Conservation (phyloP, 2,113 vertebrate species). For the Gymnarchus niloticus region DNA sequence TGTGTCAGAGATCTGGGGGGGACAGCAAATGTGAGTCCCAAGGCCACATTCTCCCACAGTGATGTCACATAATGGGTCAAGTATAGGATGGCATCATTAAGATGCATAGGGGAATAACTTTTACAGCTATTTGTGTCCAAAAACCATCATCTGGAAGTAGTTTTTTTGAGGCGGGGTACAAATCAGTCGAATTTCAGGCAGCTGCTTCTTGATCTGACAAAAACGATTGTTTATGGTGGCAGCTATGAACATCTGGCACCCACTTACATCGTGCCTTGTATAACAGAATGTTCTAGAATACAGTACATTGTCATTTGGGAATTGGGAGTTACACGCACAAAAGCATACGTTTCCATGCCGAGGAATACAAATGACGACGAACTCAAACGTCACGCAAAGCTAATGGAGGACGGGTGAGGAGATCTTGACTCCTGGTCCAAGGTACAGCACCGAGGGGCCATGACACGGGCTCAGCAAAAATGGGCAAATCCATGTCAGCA, state of each 20-base stretch:
- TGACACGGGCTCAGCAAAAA: no score
- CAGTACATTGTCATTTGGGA: neutral
- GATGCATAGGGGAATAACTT: neutral
- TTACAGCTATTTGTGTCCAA: neutral
- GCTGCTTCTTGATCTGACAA: neutral
- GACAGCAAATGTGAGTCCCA: neutral
- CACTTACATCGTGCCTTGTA: neutral
- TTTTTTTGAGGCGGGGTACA: neutral
- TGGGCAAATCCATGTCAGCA: no score
- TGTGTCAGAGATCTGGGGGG: neutral
- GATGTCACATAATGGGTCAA: neutral
- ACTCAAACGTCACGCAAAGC: neutral
- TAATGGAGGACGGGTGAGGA: neutral
- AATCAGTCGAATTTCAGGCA: neutral
- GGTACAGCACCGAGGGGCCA: no score
- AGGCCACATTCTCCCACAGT: neutral
- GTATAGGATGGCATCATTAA: neutral
- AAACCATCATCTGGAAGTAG: neutral
- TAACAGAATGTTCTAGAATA: neutral
- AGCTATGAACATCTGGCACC: neutral
- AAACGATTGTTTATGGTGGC: neutral
- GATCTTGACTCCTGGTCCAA: no score
- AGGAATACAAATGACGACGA: neutral
- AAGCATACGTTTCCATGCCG: neutral
- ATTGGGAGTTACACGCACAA: neutral